Percentiles rank a stretch among this genome's conserved stretches.
phyloP scores from a whole-genome alignment of 2,888 invertebrate genomes.

The Polydesmus complanatus region DNA sequence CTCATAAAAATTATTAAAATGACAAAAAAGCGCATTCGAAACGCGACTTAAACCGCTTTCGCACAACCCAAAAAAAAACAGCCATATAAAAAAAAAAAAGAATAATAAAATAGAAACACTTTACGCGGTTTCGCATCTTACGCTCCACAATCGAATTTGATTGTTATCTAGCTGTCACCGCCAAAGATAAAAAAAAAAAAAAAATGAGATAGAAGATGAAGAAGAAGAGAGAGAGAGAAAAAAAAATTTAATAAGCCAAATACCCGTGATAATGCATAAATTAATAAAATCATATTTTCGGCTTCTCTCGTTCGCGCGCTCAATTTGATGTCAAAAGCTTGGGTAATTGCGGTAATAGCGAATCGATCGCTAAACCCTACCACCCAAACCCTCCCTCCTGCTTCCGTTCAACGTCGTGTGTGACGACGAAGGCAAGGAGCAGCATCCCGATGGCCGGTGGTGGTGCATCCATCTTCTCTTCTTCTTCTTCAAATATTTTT shows the following conservation, averaged over 20 bases:
- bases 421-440: no score
- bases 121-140: no score
- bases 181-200: no score
- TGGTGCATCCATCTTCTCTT: not conserved
- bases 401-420: no score
- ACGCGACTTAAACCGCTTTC: no score
- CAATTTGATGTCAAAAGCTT: constrained; percentile 6
- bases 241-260: constrained; percentile 10
- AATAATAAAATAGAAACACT: no score
- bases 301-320: constrained; percentile 1
- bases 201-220: no score
- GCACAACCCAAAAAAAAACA: no score
- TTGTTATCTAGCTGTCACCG: constrained; percentile 7
- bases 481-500: not conserved
- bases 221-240: not conserved
- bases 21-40: no score
- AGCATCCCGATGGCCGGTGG: not conserved
- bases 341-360: constrained; percentile 18
- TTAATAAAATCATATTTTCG: constrained; percentile 12
- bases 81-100: no score
- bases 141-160: constrained; percentile 6
- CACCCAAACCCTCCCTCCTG: not conserved
- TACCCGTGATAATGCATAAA: constrained; percentile 13
- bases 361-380: constrained; percentile 19
- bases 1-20: no score